Percentiles rank a stretch among this genome's conserved stretches.
These are phyloP conservation scores for Mylabris sibirica DNA, from an alignment of 2,888 invertebrate species.

Conservation along the genomic window DNA sequence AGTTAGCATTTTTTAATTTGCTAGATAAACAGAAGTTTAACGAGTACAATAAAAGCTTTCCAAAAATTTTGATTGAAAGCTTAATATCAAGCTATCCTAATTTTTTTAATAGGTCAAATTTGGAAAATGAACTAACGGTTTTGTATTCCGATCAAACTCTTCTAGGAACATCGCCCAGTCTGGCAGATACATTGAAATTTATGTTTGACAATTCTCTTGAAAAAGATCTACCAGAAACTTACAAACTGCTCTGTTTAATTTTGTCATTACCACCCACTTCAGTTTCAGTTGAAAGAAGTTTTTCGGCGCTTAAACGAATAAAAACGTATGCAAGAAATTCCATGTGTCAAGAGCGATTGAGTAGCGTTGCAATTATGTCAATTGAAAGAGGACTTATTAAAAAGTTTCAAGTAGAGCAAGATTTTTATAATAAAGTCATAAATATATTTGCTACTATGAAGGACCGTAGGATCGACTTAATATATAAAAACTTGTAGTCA, in stretches of 20 bases:
- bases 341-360: conserved; percentile 26
- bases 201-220: conserved; percentile 19
- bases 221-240: conserved; percentile 22
- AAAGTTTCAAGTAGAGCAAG: conserved; percentile 7
- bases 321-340: conserved; percentile 28
- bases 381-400: conserved; percentile 27
- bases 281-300: conserved; percentile 30
- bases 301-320: conserved; percentile 30
- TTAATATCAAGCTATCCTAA: conserved; percentile 19
- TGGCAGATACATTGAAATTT: conserved; percentile 21
- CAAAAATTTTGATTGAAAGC: conserved; percentile 16
- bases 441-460: conserved; percentile 14
- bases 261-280: conserved; percentile 23
- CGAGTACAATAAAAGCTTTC: conserved; percentile 19
- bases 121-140: conserved; percentile 24
- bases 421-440: conserved; percentile 18
- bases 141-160: conserved; percentile 26
- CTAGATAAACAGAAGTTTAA: conserved; percentile 17
- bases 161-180: conserved; percentile 17
- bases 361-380: conserved; percentile 20
- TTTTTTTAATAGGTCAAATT: conserved; percentile 20
- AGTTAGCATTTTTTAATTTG: conserved; percentile 24
- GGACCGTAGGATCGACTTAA: conserved; percentile 17
- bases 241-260: conserved; percentile 27
- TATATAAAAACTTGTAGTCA: conserved; percentile 12